Evolutionary conservation across 2,797 vertebrate species (phyloP), one percentile per base, ranked within the genome.

Genomic region (Trachops cirrhosus): DNA sequence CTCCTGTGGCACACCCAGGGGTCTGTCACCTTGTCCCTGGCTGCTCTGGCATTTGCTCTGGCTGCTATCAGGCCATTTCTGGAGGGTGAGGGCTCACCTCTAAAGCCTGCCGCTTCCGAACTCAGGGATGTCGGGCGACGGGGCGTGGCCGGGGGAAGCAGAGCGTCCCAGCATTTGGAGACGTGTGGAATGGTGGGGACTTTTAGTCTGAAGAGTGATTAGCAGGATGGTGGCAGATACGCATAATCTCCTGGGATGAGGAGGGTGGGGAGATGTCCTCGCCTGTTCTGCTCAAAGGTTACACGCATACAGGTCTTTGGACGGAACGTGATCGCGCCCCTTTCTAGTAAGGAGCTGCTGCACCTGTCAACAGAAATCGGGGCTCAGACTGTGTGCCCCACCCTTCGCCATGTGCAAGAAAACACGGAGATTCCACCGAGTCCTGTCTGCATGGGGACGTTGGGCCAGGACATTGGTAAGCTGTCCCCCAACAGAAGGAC

Each of bases 11-110:
- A 52, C 32, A 11, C 19, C 11, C 41, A 26, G 26, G 29, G 11
- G 12, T 19, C 48, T 50, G 1, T 22, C 48, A 50, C 0, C 1
- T 0, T 10, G 4, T 48, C 54, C 12, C 6, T 0, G n/a, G n/a
- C n/a, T n/a, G n/a, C n/a, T n/a, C n/a, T n/a, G n/a, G n/a, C n/a
- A n/a, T 9, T 21, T 26, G n/a, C 39, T 46, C 78, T 83, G 19
- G 29, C 48, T 10, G 14, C 46, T 54, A 16, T 29, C 52, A 14
- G 18, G 2, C 37, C 8, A 6, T 29, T 39, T 9, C 1, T 52
- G n/a, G 26, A 59, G 32, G 29, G 39, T 3, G 9, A 6, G 48
- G 48, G 32, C 26, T 57, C 67, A 39, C 6, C 48, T 16, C 64
- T 21, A 10, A n/a, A 24, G 26, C 10, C 57, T 57, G 29, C 26